phyloP scores from a whole-genome alignment of 2,797 vertebrate species.

The Clarias pachynema region DNA sequence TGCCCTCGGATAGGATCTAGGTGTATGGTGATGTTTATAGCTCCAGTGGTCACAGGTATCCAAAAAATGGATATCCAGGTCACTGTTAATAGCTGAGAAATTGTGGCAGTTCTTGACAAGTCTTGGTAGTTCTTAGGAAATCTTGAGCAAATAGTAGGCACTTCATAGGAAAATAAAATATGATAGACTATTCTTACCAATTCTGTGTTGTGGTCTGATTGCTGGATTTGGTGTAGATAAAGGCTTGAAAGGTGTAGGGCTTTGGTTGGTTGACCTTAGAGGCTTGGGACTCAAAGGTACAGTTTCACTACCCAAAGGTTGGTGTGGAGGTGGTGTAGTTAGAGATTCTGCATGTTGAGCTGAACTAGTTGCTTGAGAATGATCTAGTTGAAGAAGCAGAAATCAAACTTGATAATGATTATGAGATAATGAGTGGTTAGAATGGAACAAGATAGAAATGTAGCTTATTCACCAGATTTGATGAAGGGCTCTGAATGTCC shows the following conservation, averaged over 20 bases:
- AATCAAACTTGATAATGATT: not conserved
- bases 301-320: constrained; percentile 52
- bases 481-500: not conserved
- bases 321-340: not conserved
- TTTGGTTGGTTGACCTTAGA: constrained; percentile 33
- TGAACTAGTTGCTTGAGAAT: constrained; percentile 4
- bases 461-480: constrained; percentile 25
- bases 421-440: not conserved
- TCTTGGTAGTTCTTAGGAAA: no score
- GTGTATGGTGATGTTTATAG: no score
- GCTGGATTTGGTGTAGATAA: not conserved
- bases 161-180: not conserved
- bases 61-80: no score
- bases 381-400: constrained; percentile 11
- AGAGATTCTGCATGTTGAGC: not conserved
- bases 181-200: constrained; percentile 15
- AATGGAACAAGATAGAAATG: not conserved
- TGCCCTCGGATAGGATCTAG: no score
- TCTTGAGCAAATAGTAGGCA: no score
- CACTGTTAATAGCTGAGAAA: no score
- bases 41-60: no score
- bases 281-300: constrained; percentile 56
- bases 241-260: constrained; percentile 15
- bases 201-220: constrained; percentile 11
- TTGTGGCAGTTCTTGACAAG: no score